These are phyloP conservation scores for Myopa tessellatipennis DNA, from an alignment of 2,888 invertebrate genomes.

Conservation along the genomic window DNA sequence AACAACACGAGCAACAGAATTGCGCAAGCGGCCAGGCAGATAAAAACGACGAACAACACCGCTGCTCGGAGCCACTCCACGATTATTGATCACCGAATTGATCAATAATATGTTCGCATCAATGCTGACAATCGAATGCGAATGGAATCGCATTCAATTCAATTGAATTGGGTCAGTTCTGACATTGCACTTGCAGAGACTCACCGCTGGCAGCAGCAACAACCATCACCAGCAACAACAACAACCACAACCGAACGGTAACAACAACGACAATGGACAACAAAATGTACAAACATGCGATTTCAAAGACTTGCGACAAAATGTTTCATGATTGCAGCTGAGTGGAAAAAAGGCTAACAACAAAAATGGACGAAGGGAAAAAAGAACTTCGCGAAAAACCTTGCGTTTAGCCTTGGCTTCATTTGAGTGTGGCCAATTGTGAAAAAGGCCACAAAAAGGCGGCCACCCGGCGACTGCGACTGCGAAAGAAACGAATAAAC, in stretches of 20 bases:
- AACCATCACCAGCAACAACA: slow-evolving; percentile 17
- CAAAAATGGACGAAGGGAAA: background rate
- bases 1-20: background rate
- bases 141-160: background rate
- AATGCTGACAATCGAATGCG: slow-evolving; percentile 8
- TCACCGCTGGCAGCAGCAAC: background rate
- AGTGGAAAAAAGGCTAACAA: background rate
- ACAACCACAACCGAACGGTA: background rate
- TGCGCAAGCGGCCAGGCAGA: background rate
- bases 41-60: background rate
- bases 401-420: slow-evolving; percentile 17
- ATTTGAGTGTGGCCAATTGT: background rate
- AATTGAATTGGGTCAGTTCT: slow-evolving; percentile 35
- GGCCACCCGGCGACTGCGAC: background rate
- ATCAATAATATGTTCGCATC: slow-evolving; percentile 17
- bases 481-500: background rate
- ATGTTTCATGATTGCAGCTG: background rate
- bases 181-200: slow-evolving; percentile 36
- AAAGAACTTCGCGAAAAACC: background rate
- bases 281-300: background rate
- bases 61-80: background rate
- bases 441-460: slow-evolving; percentile 5
- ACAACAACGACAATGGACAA: background rate
- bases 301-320: background rate
- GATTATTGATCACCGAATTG: slow-evolving; percentile 4